phyloP scores from a whole-genome alignment of 1,140 invertebrate species.

The Conus betulinus region DNA sequence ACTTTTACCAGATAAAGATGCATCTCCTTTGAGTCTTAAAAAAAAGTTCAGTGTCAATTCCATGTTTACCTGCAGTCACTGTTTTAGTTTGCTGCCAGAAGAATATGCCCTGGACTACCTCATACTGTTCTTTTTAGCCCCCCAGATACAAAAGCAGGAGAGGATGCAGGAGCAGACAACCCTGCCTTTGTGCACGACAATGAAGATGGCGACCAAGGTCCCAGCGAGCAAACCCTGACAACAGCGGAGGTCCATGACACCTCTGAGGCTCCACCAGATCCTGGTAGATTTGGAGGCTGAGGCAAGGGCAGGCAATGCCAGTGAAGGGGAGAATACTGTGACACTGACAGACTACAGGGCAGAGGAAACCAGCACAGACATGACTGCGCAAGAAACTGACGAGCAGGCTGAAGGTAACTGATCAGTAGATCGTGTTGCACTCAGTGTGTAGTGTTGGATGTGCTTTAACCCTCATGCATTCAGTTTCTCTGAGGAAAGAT shows the following conservation, averaged over 20 bases:
- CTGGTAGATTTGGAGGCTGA: slow-evolving; percentile 14
- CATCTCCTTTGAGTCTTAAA: too few species aligned
- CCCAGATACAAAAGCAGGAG: not conserved
- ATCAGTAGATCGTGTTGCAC: too few species aligned
- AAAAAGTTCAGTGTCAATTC: too few species aligned
- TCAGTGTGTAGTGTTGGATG: too few species aligned
- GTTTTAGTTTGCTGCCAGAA: too few species aligned
- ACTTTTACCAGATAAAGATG: too few species aligned
- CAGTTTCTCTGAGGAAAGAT: too few species aligned
- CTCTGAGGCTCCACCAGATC: slow-evolving; percentile 3
- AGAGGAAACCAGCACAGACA: slow-evolving; percentile 30
- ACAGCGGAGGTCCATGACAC: slow-evolving; percentile 6
- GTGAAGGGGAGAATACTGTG: slow-evolving; percentile 14
- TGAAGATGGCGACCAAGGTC: slow-evolving; percentile 11
- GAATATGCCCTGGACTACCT: too few species aligned
- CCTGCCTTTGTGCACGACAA: slow-evolving; percentile 41
- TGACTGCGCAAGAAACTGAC: not conserved
- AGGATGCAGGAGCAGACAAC: slow-evolving; percentile 37
- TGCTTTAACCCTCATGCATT: too few species aligned
- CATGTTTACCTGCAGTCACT: too few species aligned
- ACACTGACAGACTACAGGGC: not conserved
- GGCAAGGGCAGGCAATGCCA: not conserved
- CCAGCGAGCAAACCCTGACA: not conserved
- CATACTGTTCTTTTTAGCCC: not conserved
- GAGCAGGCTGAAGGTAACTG: not conserved